Evolutionary conservation across 2,888 invertebrate genomes (phyloP), one percentile per base, ranked within the genome.

Genomic region (Empis stercorea): DNA sequence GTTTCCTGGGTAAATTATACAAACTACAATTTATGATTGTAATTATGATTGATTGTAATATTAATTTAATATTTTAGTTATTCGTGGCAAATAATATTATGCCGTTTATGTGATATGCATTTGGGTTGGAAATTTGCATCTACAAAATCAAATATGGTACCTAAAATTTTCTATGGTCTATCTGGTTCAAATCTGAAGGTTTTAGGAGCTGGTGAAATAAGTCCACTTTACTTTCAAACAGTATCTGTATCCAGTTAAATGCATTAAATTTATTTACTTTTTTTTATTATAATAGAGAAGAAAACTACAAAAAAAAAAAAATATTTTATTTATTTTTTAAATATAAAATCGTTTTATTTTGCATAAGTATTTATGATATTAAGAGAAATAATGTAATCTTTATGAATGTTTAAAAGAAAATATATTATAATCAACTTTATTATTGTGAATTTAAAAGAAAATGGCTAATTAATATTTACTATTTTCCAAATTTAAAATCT

Each of bases 81-180:
- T 61, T 79, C 81, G 6, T 89, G 89, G 89, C 83, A 80, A 30
- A 82, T 87, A 45, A 78, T 80, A 32, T 72, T 78, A 49, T 89
- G 89, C 60, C 68, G 68, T 45, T 62, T 68, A 17, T 89, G 89
- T 61, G 62, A 68, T 39, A 71, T 68, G 40, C 88, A 89, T 61
- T 72, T 87, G 56, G 89, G 89, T 3, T 89, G 89, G 89, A 75
- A 75, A 57, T 89, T 87, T 61, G 80, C 78, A n/a, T 80, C 83
- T 0, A 71, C 72, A 7, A 64, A 71, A 39, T 69, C 70, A 34
- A 72, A 76, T 54, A 65, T 87, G 44, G 72, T 73, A 48, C 87
- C 87, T 2, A 68, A 71, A 46, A 72, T 72, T 44, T 87, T 87
- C 63, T 87, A 78, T 73, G 87, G 85, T 16, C 66, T 87, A 30